Base-by-base conservation (phyloP, 2,797 vertebrate genomes). In the Petrocephalus schoutedeni region DNA sequence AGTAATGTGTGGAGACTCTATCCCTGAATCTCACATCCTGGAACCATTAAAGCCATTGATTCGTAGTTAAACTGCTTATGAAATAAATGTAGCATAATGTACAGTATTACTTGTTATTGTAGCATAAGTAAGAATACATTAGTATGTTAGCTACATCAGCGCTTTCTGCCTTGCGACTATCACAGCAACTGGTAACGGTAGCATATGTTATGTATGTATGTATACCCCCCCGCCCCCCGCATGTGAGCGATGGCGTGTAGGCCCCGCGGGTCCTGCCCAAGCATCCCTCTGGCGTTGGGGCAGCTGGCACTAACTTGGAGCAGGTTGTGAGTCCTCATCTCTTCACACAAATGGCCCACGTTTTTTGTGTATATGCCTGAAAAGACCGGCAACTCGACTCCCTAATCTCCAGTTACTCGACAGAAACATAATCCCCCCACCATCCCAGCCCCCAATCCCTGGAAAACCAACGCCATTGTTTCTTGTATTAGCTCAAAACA, bases 331-430 rank as follows among this genome's bases (percentile, higher is more conserved):
- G n/a, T 2, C 58, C 59, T 19, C 85, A 28, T 51, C 85, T 21
- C 59, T 86, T 86, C 41, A 59, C 36, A 64, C 58, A 64, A 86
- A 64, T 21, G 21, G 19, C 10, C 58, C 45, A 67, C 16, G 5
- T 28, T 86, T 86, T 61, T 86, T 86, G 36, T 64, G 49, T 86
- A 51, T 86, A 49, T 51, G 57, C 58, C 59, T 64, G 58, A 64
- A 61, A 86, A 64, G 19, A 8, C 41, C 85, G 67, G 59, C 16
- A 67, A 86, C 85, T 86, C 59, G 57, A 67, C 58, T 67, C 85
- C 58, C 85, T 86, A 86, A 86, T 86, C 85, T 86, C 85, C 58
- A 86, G 59, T 86, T 86, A 86, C 84, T 59, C 56, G 23, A 86
- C 57, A 86, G 85, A 86, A 67, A 67, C 85, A 86, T 67, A 86